Conservation (phyloP, 2,888 invertebrate genomes). For the Phortica okadai region DNA sequence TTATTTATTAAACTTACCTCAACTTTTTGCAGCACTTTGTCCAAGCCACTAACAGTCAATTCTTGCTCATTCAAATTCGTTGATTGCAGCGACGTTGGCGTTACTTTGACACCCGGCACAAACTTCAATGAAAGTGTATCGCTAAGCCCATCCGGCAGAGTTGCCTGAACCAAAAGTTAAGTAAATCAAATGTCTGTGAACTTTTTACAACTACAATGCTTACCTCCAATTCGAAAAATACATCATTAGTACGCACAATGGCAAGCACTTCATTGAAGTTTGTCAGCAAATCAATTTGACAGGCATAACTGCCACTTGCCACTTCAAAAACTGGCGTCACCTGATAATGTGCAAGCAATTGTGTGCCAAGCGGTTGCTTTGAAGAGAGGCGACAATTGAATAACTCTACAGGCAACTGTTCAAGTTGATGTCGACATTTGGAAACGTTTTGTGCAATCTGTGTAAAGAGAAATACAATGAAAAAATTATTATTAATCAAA, state of each 20-base stretch:
- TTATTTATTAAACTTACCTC: slow-evolving; percentile 66
- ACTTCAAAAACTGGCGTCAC: slow-evolving; percentile 71
- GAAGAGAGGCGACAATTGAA: slow-evolving; percentile 72
- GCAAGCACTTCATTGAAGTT: slow-evolving; percentile 70
- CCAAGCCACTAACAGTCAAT: slow-evolving; percentile 78
- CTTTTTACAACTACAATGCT: slow-evolving; percentile 35
- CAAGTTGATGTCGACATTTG: slow-evolving; percentile 68
- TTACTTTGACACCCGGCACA: slow-evolving; percentile 74
- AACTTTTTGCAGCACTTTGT: slow-evolving; percentile 79
- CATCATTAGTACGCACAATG: slow-evolving; percentile 72
- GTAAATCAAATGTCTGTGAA: neutral
- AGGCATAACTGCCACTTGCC: slow-evolving; percentile 71
- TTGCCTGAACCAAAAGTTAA: slow-evolving; percentile 60
- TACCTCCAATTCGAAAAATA: slow-evolving; percentile 74
- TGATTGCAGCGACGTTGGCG: slow-evolving; percentile 63
- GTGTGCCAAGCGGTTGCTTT: slow-evolving; percentile 65
- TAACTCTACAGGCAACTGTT: slow-evolving; percentile 65
- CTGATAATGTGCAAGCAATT: slow-evolving; percentile 71
- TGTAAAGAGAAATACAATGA: slow-evolving; percentile 20
- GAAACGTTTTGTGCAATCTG: slow-evolving; percentile 74
- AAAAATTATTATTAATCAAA: slow-evolving; percentile 26
- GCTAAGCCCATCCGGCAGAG: slow-evolving; percentile 70
- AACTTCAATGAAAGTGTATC: slow-evolving; percentile 73
- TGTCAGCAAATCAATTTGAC: slow-evolving; percentile 69
- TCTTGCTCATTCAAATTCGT: slow-evolving; percentile 70